Evolutionary conservation across 2,113 vertebrate genomes (phyloP).

Genomic region (Ondatra zibethicus): DNA sequence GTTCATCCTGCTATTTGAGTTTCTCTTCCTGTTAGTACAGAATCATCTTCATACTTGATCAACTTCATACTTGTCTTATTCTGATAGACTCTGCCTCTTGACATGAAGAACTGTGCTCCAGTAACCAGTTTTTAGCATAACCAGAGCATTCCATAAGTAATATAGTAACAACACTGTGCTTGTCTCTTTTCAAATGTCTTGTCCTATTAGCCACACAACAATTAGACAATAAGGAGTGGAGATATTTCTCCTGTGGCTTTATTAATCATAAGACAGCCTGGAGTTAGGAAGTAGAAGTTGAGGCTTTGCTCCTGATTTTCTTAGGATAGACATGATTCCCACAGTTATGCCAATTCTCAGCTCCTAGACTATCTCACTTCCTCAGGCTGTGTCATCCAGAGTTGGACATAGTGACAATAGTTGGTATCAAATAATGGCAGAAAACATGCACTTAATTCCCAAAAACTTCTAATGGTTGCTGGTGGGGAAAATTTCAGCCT

Average conservation of each 20-base stretch:
- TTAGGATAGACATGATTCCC: not conserved
- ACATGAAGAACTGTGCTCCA: not conserved
- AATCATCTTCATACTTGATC: not conserved
- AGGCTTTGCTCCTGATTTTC: not conserved
- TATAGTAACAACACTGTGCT: not conserved
- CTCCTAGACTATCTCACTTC: not conserved
- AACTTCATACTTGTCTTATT: not conserved
- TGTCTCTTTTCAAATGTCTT: not conserved
- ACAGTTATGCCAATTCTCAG: not conserved
- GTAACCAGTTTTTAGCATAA: not conserved
- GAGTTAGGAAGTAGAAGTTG: not conserved
- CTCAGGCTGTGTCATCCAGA: not conserved
- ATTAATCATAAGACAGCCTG: not conserved
- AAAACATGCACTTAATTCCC: not conserved
- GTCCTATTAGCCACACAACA: not conserved
- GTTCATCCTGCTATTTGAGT: not conserved
- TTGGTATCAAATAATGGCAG: not conserved
- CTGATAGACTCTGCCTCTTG: not conserved
- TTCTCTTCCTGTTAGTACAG: not conserved
- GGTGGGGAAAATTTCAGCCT: not conserved
- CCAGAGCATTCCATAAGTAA: not conserved
- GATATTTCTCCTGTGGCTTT: not conserved
- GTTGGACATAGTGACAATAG: too few species aligned
- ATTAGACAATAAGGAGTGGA: not conserved
- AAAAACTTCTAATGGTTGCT: not conserved